A percentile compares a stretch with the other conserved stretches of the same genome.
Conservation (phyloP, 2,113 vertebrate species). For the Dipodomys ordii region DNA sequence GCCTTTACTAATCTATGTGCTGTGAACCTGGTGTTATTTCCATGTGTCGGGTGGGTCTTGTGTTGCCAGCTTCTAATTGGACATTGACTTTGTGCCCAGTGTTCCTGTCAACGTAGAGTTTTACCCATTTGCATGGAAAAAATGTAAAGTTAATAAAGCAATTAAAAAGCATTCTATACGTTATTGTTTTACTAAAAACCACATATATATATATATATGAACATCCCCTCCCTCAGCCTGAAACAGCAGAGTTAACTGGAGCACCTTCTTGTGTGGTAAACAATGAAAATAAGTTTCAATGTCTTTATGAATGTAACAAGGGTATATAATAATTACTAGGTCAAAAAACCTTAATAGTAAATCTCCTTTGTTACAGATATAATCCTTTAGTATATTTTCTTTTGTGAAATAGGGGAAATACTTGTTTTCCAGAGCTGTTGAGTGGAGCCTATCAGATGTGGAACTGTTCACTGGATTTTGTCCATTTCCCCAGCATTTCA, state of each 20-base stretch:
- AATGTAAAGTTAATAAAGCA: constrained; percentile 78
- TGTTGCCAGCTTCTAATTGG: constrained; percentile 60
- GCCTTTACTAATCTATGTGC: constrained; percentile 60
- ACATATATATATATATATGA: background rate
- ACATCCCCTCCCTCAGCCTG: background rate
- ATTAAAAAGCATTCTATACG: constrained; percentile 60
- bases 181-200: constrained; percentile 62
- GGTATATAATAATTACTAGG: constrained; percentile 34
- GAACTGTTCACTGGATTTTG: constrained; percentile 10
- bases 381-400: constrained; percentile 30
- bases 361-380: constrained; percentile 40
- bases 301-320: background rate
- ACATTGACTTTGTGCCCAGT: constrained; percentile 63
- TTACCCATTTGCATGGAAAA: constrained; percentile 75
- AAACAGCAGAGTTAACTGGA: background rate
- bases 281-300: constrained; percentile 33
- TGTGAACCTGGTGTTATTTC: constrained; percentile 70
- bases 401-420: background rate
- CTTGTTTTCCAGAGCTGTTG: background rate
- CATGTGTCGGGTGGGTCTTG: constrained; percentile 62
- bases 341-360: constrained; percentile 42
- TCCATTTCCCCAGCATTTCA: constrained; percentile 28
- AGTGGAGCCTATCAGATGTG: constrained; percentile 7
- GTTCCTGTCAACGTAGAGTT: constrained; percentile 68
- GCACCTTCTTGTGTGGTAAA: constrained; percentile 16